A percentile compares a stretch with the other conserved stretches of the same genome.
Conservation (phyloP, 2,888 invertebrate species). For the Euspilapteryx auroguttella region DNA sequence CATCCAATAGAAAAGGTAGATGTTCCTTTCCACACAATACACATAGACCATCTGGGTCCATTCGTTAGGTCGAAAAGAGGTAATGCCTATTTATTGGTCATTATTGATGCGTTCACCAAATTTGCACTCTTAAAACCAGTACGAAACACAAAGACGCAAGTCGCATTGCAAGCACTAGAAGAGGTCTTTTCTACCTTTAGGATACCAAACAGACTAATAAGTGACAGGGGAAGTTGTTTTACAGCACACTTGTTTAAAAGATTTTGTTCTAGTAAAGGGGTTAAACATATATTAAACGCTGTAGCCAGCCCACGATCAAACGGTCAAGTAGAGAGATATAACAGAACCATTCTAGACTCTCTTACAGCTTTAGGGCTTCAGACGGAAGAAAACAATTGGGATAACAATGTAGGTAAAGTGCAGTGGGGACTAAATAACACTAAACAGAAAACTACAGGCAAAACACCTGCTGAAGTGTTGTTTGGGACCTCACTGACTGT, state of each 20-base stretch:
- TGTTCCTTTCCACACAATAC: conserved; percentile 24
- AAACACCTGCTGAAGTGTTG: conserved; percentile 10
- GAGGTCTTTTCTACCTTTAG: conserved; percentile 12
- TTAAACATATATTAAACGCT: conserved; percentile 13
- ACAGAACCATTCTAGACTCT: too few relatives aligned
- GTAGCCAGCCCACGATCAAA: conserved; percentile 8
- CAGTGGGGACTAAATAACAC: conserved; percentile 15
- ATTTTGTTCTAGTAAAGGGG: conserved; percentile 14
- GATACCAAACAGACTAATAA: conserved; percentile 13
- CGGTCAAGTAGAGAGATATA: conserved; percentile 15
- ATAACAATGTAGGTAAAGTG: too few relatives aligned
- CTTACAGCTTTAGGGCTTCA: too few relatives aligned
- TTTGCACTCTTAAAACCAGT: conserved; percentile 17
- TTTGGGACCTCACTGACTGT: conserved; percentile 9
- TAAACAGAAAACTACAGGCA: conserved; percentile 11
- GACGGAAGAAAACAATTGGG: too few relatives aligned
- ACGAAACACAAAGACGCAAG: conserved; percentile 13
- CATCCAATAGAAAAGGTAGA: conserved; percentile 24
- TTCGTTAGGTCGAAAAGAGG: conserved; percentile 17
- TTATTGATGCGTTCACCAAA: conserved; percentile 24
- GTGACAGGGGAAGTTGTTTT: conserved; percentile 23
- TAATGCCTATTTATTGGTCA: conserved; percentile 18
- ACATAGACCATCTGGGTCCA: conserved; percentile 30
- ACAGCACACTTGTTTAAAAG: conserved; percentile 17
- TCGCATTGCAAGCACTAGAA: conserved; percentile 13